A percentile compares a stretch with the other conserved stretches of the same genome.
These are phyloP conservation scores for Lasioglossum calceatum DNA, from an alignment of 2,888 invertebrate genomes.

Conservation along the genomic window DNA sequence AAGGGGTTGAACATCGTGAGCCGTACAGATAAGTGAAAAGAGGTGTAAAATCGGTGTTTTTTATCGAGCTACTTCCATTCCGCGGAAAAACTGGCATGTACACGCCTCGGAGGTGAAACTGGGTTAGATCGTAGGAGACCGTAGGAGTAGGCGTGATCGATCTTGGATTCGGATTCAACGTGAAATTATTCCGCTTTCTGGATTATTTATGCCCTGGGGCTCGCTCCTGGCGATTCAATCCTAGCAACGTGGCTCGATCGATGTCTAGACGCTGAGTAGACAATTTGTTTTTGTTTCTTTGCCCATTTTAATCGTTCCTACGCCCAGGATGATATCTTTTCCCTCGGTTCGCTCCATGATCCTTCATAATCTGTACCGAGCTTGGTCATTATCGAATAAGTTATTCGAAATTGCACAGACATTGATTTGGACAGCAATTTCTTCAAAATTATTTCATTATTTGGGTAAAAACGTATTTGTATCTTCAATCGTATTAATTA, in stretches of 20 bases:
- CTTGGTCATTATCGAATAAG: too few species aligned
- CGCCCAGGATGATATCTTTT: slow-evolving; percentile 2
- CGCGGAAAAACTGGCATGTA: slow-evolving; percentile 50
- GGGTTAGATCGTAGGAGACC: slow-evolving; percentile 69
- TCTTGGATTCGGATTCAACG: slow-evolving; percentile 70
- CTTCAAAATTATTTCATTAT: too few species aligned
- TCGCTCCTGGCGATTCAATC: slow-evolving; percentile 29
- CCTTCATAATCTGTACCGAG: background rate
- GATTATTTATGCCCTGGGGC: slow-evolving; percentile 65
- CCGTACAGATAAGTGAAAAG: slow-evolving; percentile 46
- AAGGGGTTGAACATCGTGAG: background rate
- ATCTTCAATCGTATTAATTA: background rate
- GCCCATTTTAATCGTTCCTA: background rate
- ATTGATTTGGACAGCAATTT: too few species aligned
- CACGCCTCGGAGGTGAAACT: slow-evolving; percentile 68
- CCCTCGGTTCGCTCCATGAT: background rate
- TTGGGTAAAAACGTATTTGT: too few species aligned
- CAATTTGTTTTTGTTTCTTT: slow-evolving; percentile 3
- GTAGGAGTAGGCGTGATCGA: slow-evolving; percentile 68
- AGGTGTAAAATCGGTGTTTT: slow-evolving; percentile 67
- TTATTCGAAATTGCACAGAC: too few species aligned
- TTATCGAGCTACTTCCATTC: slow-evolving; percentile 59
- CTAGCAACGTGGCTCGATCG: slow-evolving; percentile 48
- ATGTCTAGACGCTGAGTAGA: slow-evolving; percentile 48
- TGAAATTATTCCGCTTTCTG: slow-evolving; percentile 67